phyloP scores from a whole-genome alignment of 2,888 invertebrate species.

The Myopa testacea region DNA sequence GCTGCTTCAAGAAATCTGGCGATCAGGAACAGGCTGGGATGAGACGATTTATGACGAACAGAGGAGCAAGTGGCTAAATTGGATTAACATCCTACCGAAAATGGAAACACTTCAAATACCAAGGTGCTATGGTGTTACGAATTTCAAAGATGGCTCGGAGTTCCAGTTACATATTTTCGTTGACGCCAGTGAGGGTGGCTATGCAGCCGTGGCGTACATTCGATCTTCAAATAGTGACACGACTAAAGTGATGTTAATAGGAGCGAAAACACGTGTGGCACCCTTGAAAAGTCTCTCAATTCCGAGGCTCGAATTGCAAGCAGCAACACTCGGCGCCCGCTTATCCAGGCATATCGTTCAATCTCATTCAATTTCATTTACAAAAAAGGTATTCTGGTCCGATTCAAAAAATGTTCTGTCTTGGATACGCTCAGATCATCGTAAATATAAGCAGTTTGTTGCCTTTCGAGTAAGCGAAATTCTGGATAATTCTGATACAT shows the following conservation, averaged over 20 bases:
- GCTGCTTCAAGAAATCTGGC: slow-evolving; percentile 43
- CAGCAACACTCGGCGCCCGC: slow-evolving; percentile 47
- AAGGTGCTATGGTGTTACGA: slow-evolving; percentile 44
- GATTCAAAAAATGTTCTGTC: slow-evolving; percentile 14
- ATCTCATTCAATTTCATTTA: slow-evolving; percentile 20
- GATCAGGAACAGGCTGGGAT: slow-evolving; percentile 41
- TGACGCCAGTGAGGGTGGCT: neutral
- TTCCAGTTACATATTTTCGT: neutral
- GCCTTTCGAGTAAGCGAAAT: slow-evolving; percentile 45
- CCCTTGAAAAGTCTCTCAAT: slow-evolving; percentile 39
- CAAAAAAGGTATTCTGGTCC: slow-evolving; percentile 22
- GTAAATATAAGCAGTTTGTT: slow-evolving; percentile 48
- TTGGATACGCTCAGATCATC: slow-evolving; percentile 38
- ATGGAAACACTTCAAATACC: slow-evolving; percentile 47
- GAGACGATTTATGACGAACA: slow-evolving; percentile 44
- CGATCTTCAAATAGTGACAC: no score
- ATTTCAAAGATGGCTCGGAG: neutral
- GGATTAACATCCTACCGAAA: slow-evolving; percentile 46
- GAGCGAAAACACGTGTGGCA: slow-evolving; percentile 40
- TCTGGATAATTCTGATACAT: slow-evolving; percentile 40
- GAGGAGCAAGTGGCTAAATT: slow-evolving; percentile 45
- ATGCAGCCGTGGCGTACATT: no score
- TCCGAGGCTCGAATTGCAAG: slow-evolving; percentile 45
- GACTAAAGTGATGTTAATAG: slow-evolving; percentile 1
- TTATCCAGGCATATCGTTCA: slow-evolving; percentile 39